phyloP scores from a whole-genome alignment of 1,140 invertebrate genomes.

The Drosophila orena region DNA sequence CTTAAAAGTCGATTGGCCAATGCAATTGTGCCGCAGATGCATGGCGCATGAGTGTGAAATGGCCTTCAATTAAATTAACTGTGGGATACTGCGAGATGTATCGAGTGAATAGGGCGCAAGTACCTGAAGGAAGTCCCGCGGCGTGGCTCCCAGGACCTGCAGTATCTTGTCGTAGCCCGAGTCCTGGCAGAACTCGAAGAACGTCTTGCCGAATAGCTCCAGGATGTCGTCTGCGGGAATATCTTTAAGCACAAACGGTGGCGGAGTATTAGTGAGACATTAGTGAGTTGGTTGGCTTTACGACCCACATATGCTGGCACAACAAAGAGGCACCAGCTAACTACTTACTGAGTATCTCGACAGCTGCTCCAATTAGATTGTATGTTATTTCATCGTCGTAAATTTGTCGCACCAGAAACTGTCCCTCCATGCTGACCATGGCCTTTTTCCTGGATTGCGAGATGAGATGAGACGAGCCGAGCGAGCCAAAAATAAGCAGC shows the following conservation, averaged over 20 bases:
- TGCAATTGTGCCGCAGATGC: conserved; percentile 55
- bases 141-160: conserved; percentile 96
- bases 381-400: conserved; percentile 98
- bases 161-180: conserved; percentile 97
- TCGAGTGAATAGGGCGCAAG: background rate
- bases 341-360: conserved; percentile 94
- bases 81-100: conserved; percentile 34
- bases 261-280: background rate
- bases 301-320: conserved; percentile 9
- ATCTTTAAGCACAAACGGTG: conserved; percentile 86
- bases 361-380: conserved; percentile 95
- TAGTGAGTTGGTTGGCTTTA: conserved; percentile 37
- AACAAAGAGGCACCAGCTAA: conserved; percentile 7
- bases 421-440: conserved; percentile 96
- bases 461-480: conserved; percentile 19
- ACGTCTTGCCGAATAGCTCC: conserved; percentile 96
- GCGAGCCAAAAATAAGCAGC: conserved; percentile 44
- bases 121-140: conserved; percentile 95
- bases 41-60: conserved; percentile 69
- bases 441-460: conserved; percentile 91
- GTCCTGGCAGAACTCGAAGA: conserved; percentile 97
- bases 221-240: conserved; percentile 95
- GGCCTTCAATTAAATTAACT: conserved; percentile 61
- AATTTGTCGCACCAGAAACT: conserved; percentile 96
- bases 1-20: conserved; percentile 48